These are phyloP conservation scores for Tribolium freemani DNA, from an alignment of 2,888 invertebrate genomes.

Conservation along the genomic window DNA sequence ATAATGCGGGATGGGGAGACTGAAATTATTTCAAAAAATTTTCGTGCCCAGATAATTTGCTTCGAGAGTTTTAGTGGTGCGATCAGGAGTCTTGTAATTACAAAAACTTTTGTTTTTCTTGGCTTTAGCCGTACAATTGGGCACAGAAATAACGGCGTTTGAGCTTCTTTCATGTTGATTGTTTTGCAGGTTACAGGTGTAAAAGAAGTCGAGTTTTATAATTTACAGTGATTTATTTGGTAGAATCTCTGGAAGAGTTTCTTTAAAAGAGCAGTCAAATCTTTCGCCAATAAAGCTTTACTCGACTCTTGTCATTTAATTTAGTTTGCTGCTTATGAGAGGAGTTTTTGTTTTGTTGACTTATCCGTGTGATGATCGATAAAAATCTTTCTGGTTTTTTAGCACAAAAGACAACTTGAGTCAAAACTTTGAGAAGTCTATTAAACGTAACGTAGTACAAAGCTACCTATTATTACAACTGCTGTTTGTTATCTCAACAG, in stretches of 20 bases:
- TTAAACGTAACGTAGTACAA: conserved; percentile 26
- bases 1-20: background rate
- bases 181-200: conserved; percentile 28
- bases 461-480: conserved; percentile 39
- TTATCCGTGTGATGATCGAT: background rate
- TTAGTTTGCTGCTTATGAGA: background rate
- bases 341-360: conserved; percentile 8
- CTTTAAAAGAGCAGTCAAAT: conserved; percentile 2
- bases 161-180: conserved; percentile 7
- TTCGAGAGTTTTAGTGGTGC: no score
- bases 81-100: background rate
- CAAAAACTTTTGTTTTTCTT: conserved; percentile 19
- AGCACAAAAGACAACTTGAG: conserved; percentile 8
- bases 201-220: conserved; percentile 21
- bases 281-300: background rate
- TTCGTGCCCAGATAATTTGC: background rate
- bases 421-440: conserved; percentile 28
- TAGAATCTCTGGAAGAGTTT: conserved; percentile 4
- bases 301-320: background rate
- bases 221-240: conserved; percentile 24
- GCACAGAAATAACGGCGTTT: conserved; percentile 9
- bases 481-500: conserved; percentile 39
- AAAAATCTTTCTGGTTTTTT: conserved; percentile 18
- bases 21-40: background rate
- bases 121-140: conserved; percentile 5